Base-by-base conservation (phyloP, 2,888 invertebrate species). In the Hemaris fuciformis region DNA sequence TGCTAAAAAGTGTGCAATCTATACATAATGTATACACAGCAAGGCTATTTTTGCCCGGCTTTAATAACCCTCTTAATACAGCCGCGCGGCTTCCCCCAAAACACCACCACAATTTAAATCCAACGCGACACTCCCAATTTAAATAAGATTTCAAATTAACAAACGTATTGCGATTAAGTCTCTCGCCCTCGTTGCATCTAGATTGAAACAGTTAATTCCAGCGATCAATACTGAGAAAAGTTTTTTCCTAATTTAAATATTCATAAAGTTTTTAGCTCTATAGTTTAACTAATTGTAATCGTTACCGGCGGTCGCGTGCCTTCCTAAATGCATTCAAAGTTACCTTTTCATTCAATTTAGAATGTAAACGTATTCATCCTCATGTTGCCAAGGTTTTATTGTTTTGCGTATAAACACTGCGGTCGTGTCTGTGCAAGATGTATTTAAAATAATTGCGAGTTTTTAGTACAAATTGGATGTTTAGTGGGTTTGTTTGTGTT, bases 281-380 rank as follows among this genome's bases (percentile, higher is more conserved):
- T 53, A 53, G 31, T 53, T 31, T 53, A 18, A 31, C 53, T 53
- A 57, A 38, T 43, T 46, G 48, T 31, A 41, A 62, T 60, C 62
- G 64, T 64, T 66, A 64, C 53, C 48, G 53, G 43, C 53, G 46
- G 22, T 53, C 56, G 64, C 65, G 64, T 66, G 62, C 63, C 43
- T 18, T 59, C 59, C 60, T 66, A 66, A 66, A 66, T 65, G 66
- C 63, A 68, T 65, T 66, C 64, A 64, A 63, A 27, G 15, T 18
- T 64, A 57, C 38, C 45, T 60, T 60, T 66, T 64, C 62, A 66
- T 66, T 65, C 65, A 67, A 68, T 68, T 66, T 64, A 58, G 62
- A 63, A 65, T 63, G 64, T 61, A 62, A 60, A 65, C 66, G 62
- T 70, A 67, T 64, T 64, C 67, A 65, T 66, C 63, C 56, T 48